Percentiles rank a stretch among this genome's conserved stretches.
Conservation (phyloP, 2,888 invertebrate species). For the Hypselothyrea guttata region DNA sequence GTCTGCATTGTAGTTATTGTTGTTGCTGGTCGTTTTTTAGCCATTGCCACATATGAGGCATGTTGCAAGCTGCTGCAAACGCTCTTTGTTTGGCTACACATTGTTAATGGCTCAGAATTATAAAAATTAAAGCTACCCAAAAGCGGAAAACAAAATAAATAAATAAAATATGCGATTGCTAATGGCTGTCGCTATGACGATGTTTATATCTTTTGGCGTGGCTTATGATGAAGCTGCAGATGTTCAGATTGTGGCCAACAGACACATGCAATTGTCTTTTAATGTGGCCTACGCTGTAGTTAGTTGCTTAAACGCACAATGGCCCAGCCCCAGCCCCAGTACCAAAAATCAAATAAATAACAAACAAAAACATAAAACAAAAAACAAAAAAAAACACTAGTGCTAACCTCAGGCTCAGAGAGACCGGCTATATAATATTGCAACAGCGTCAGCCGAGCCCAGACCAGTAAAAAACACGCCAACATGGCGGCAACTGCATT, state of each 20-base stretch:
- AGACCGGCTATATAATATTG: constrained; percentile 21
- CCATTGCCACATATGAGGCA: constrained; percentile 61
- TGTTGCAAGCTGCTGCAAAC: constrained; percentile 54
- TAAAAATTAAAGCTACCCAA: constrained; percentile 29
- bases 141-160: constrained; percentile 29
- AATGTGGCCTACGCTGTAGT: constrained; percentile 47
- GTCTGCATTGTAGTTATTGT: constrained; percentile 29
- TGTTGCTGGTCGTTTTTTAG: constrained; percentile 28
- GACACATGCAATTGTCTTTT: constrained; percentile 59
- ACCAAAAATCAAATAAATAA: background rate
- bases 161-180: constrained; percentile 31
- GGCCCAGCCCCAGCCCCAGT: constrained; percentile 36
- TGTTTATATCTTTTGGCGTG: constrained; percentile 25
- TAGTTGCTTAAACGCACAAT: constrained; percentile 60
- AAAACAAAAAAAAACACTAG: background rate
- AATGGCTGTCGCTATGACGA: constrained; percentile 14
- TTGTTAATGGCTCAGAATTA: constrained; percentile 43
- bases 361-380: background rate
- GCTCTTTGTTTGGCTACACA: constrained; percentile 17
- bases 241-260: constrained; percentile 45
- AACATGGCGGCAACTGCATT: constrained; percentile 56
- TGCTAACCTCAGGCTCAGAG: background rate
- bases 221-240: constrained; percentile 40
- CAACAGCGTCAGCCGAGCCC: constrained; percentile 63
- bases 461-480: constrained; percentile 42